A percentile compares a stretch with the other conserved stretches of the same genome.
Evolutionary conservation across 2,888 invertebrate genomes (phyloP).

Genomic region (Synanthedon formicaeformis): DNA sequence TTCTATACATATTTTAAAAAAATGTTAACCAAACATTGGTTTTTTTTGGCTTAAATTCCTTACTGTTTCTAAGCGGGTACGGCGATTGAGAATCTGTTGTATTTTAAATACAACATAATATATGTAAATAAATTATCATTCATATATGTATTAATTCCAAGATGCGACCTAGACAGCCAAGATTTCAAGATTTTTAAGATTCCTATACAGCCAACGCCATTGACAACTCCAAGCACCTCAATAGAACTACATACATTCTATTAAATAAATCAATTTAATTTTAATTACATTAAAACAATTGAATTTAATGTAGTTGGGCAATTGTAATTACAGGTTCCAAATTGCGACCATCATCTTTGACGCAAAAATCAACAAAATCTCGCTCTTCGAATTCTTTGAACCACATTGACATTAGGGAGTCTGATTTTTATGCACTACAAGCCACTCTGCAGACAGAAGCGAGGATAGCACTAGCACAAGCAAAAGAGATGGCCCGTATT

Average conservation of each 20-base stretch:
- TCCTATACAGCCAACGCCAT: background rate
- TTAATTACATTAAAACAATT: background rate
- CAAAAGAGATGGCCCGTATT: conserved; percentile 91
- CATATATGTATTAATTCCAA: too few species aligned
- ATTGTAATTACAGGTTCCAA: conserved; percentile 35
- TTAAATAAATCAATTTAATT: background rate
- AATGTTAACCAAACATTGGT: too few species aligned
- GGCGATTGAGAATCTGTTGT: too few species aligned
- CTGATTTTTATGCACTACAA: conserved; percentile 85
- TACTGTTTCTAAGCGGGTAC: too few species aligned
- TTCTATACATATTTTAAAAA: too few species aligned
- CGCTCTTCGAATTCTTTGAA: conserved; percentile 61
- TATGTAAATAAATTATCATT: too few species aligned
- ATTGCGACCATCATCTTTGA: conserved; percentile 53
- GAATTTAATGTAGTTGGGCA: background rate
- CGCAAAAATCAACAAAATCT: conserved; percentile 54
- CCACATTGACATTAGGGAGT: conserved; percentile 68
- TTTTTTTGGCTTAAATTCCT: too few species aligned
- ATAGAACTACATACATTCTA: background rate
- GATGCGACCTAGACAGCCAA: too few species aligned
- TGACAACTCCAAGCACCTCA: background rate
- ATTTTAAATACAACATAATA: too few species aligned
- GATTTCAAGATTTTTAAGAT: background rate
- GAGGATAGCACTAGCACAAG: conserved; percentile 87
- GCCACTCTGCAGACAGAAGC: conserved; percentile 89